Percentiles rank a stretch among this genome's conserved stretches.
These are phyloP conservation scores for Cassiopea xamachana DNA, from an alignment of 30 jellyfish, hydroid and myxozoan species.

Conservation along the genomic window DNA sequence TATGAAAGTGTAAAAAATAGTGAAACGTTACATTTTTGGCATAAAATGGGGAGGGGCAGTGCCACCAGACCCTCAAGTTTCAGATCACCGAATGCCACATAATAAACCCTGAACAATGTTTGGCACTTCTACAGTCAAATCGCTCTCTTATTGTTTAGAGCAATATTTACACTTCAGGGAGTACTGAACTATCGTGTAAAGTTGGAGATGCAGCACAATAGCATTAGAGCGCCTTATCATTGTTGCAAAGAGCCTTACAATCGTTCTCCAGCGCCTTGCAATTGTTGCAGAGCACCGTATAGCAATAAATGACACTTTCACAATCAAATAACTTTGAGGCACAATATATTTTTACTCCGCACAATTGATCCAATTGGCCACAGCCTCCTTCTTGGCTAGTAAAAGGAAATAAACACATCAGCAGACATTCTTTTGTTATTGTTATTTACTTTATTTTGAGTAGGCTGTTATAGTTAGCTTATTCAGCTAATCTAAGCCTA, in stretches of 20 bases:
- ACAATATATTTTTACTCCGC: background rate
- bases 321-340: background rate
- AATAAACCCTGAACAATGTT: too few species aligned
- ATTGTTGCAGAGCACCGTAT: background rate
- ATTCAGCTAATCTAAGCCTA: too few species aligned
- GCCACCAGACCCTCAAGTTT: too few species aligned
- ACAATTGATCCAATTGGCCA: background rate
- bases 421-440: too few species aligned
- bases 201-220: background rate
- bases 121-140: background rate
- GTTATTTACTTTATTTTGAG: too few species aligned
- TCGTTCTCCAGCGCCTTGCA: background rate
- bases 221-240: background rate
- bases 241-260: background rate
- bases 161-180: background rate
- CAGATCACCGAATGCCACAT: too few species aligned
- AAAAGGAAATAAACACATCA: too few species aligned
- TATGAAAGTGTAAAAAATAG: too few species aligned
- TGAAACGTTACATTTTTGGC: too few species aligned
- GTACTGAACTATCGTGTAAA: background rate
- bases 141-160: background rate
- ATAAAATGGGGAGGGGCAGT: too few species aligned
- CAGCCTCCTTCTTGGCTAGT: too few species aligned
- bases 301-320: background rate
- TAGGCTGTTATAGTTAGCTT: too few species aligned